Conservation (phyloP, 1,140 invertebrate genomes). For the Temnothorax longispinosus region DNA sequence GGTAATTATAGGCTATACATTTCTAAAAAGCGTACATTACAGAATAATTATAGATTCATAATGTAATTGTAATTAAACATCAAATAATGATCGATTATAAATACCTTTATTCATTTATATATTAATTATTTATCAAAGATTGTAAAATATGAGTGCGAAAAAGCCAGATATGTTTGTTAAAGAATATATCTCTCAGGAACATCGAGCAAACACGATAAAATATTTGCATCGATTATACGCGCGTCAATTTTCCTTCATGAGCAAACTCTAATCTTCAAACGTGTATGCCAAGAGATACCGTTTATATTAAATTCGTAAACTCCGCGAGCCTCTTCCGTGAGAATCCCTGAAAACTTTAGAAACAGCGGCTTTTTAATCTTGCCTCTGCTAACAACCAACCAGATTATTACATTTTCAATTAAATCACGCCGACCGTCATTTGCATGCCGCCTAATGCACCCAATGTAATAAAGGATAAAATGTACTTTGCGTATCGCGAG, state of each 20-base stretch:
- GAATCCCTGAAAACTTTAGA: conserved; percentile 47
- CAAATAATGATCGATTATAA: not conserved
- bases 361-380: conserved; percentile 32
- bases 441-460: conserved; percentile 15
- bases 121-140: not conserved
- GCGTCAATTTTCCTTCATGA: conserved; percentile 17
- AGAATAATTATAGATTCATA: not conserved
- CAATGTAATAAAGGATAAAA: conserved; percentile 6
- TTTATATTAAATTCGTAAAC: conserved; percentile 51
- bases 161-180: not conserved
- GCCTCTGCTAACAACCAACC: not conserved
- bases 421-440: conserved; percentile 26
- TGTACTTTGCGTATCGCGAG: not conserved
- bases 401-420: conserved; percentile 58
- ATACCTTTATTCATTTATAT: not conserved
- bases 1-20: not conserved
- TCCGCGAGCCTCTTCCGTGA: not conserved
- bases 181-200: not conserved
- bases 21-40: not conserved
- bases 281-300: not conserved
- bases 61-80: not conserved
- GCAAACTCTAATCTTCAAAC: conserved; percentile 34
- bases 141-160: not conserved
- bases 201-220: conserved; percentile 15
- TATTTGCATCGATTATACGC: conserved; percentile 33